Evolutionary conservation across 2,888 invertebrate species (phyloP).

Genomic region (Doris montereyensis): DNA sequence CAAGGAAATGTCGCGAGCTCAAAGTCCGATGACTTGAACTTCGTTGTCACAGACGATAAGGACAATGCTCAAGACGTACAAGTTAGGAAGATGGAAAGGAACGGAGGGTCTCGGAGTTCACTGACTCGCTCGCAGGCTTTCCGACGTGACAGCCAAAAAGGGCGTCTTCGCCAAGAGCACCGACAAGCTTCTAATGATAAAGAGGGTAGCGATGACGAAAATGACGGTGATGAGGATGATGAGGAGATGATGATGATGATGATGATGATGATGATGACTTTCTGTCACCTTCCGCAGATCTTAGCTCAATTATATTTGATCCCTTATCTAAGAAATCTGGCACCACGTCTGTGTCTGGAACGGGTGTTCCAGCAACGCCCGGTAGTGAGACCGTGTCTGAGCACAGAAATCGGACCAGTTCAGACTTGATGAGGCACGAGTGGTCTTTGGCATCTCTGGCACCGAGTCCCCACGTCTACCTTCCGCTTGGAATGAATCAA

Average conservation of each 20-base stretch:
- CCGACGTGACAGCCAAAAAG: too few relatives aligned
- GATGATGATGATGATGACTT: constrained; percentile 23
- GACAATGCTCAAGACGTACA: neutral
- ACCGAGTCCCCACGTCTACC: constrained; percentile 23
- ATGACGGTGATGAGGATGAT: neutral
- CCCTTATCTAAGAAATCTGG: constrained; percentile 24
- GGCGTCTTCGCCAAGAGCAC: too few relatives aligned
- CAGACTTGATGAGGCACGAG: constrained; percentile 49
- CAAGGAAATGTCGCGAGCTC: too few relatives aligned
- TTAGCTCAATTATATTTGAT: constrained; percentile 33
- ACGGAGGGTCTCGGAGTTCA: constrained; percentile 35
- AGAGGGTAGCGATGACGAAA: neutral
- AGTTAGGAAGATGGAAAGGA: constrained; percentile 22
- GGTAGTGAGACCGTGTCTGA: neutral
- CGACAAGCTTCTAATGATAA: too few relatives aligned
- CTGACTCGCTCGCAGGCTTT: constrained; percentile 52
- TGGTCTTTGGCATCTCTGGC: constrained; percentile 52
- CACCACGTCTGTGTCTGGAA: neutral
- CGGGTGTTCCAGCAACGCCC: neutral
- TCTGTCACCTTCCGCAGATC: neutral
- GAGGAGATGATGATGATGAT: constrained; percentile 40
- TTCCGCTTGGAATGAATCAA: constrained; percentile 7
- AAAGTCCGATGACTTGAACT: neutral
- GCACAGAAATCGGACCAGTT: neutral
- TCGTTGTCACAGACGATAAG: neutral